phyloP scores from a whole-genome alignment of 2,888 invertebrate genomes.

The Gerris lacustris region DNA sequence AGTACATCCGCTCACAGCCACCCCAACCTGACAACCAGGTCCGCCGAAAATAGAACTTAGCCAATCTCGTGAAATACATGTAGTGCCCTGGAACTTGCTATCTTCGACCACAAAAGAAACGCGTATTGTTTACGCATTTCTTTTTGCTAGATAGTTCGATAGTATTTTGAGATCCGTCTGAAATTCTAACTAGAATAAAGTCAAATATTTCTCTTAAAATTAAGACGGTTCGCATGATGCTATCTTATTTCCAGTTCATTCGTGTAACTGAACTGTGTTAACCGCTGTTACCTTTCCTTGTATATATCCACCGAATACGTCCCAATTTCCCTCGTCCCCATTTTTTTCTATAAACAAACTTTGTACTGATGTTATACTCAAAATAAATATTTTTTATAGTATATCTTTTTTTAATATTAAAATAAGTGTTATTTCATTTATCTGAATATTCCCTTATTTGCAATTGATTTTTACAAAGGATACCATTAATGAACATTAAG shows the following conservation, averaged over 20 bases:
- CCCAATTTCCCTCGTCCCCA: neutral
- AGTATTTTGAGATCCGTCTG: too few species aligned
- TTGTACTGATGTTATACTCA: conserved; percentile 3
- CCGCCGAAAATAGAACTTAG: neutral
- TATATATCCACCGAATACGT: neutral
- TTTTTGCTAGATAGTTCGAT: too few species aligned
- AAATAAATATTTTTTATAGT: neutral
- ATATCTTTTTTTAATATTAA: neutral
- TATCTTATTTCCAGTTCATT: neutral
- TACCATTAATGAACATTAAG: too few species aligned
- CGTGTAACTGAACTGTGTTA: neutral
- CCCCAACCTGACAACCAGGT: conserved; percentile 26
- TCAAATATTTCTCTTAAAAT: too few species aligned
- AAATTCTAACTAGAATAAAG: too few species aligned
- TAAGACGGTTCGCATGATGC: neutral
- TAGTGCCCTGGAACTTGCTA: too few species aligned
- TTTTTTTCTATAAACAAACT: neutral
- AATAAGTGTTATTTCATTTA: neutral
- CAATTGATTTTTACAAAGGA: too few species aligned
- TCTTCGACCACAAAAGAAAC: too few species aligned
- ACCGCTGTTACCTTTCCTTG: conserved; percentile 1
- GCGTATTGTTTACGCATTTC: too few species aligned
- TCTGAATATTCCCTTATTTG: too few species aligned
- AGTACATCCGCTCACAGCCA: conserved; percentile 52
- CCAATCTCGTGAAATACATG: too few species aligned